These are phyloP conservation scores for Crossaster papposus DNA, from an alignment of 53 echinoderm and acorn worm genomes.

Conservation along the genomic window DNA sequence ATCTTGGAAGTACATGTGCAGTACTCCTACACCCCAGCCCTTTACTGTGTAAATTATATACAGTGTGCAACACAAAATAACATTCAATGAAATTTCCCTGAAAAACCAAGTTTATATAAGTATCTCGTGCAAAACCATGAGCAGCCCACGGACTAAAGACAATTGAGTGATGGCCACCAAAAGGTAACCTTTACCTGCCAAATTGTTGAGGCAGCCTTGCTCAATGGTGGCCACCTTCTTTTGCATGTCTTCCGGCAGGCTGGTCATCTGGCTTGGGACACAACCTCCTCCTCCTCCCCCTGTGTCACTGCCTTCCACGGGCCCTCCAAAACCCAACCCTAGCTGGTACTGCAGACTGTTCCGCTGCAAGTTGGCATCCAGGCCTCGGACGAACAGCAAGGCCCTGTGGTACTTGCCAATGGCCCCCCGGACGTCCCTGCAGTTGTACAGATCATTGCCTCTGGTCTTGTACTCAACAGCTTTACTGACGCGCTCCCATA, in stretches of 20 bases:
- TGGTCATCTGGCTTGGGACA: conserved; percentile 4
- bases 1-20: too few relatives aligned
- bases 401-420: conserved; percentile 92
- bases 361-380: conserved; percentile 59
- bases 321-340: background rate
- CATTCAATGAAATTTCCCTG: too few relatives aligned
- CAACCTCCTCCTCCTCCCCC: background rate
- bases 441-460: conserved; percentile 74
- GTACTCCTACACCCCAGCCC: too few relatives aligned
- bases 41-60: too few relatives aligned
- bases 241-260: conserved; percentile 65
- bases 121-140: too few relatives aligned
- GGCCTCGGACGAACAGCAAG: conserved; percentile 77
- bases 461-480: conserved; percentile 72
- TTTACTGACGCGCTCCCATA: conserved; percentile 56
- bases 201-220: conserved; percentile 82
- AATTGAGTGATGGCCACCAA: background rate
- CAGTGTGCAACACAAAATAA: too few relatives aligned
- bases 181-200: conserved; percentile 72
- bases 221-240: conserved; percentile 59
- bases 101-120: too few relatives aligned
- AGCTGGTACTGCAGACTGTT: conserved; percentile 58
- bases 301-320: background rate
- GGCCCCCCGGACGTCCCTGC: conserved; percentile 72
- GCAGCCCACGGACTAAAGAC: background rate